A percentile compares a stretch with the other conserved stretches of the same genome.
Conservation (phyloP, 2,797 vertebrate species). For the Astyanax mexicanus region DNA sequence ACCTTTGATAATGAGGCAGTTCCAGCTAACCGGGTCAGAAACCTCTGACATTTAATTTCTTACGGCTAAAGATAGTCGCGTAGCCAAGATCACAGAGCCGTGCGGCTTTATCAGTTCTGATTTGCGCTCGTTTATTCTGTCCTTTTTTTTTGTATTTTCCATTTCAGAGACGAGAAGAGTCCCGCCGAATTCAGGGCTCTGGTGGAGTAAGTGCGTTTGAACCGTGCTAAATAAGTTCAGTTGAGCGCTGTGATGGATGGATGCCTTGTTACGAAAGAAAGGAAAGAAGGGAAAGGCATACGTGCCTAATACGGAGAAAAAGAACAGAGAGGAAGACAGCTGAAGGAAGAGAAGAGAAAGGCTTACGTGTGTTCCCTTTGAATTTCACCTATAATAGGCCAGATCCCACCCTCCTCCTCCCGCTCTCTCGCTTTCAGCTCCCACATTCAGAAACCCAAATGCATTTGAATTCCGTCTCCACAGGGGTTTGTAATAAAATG, state of each 20-base stretch:
- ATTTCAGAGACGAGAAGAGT: background rate
- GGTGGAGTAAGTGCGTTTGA: background rate
- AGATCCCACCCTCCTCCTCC: constrained; percentile 46
- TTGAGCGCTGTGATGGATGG: background rate
- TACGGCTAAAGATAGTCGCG: constrained; percentile 1
- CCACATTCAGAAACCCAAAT: constrained; percentile 63
- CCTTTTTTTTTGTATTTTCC: too few relatives aligned
- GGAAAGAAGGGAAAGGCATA: background rate
- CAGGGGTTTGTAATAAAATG: constrained; percentile 72
- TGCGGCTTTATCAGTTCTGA: background rate
- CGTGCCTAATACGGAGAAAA: constrained; percentile 58
- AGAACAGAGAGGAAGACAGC: constrained; percentile 56
- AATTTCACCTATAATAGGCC: constrained; percentile 73
- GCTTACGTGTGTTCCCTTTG: constrained; percentile 66
- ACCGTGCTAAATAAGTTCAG: too few relatives aligned
- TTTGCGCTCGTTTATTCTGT: background rate
- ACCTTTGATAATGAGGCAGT: background rate
- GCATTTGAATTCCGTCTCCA: constrained; percentile 70
- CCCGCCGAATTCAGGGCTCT: background rate
- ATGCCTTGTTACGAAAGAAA: background rate
- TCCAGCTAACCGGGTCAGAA: constrained; percentile 6
- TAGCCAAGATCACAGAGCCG: background rate
- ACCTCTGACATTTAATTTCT: constrained; percentile 7
- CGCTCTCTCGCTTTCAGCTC: constrained; percentile 57
- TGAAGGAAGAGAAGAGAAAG: constrained; percentile 57